Percentiles rank a stretch among this genome's conserved stretches.
These are phyloP conservation scores for Cuniculus paca DNA, from an alignment of 2,797 vertebrate genomes.

Conservation along the genomic window DNA sequence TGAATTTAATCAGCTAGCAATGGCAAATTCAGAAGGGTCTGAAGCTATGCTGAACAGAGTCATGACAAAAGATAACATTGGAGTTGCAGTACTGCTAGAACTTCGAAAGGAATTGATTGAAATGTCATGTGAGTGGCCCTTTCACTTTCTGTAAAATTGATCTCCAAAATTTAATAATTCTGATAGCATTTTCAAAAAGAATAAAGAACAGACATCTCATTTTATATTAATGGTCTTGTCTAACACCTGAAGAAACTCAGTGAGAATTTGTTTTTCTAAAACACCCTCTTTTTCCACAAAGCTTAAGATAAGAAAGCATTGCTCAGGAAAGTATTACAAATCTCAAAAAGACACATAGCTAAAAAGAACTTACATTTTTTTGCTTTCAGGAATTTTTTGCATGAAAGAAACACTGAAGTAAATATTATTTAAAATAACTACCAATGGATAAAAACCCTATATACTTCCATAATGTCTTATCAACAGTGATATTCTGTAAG, in stretches of 20 bases:
- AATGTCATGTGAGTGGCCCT: constrained; percentile 93
- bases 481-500: constrained; percentile 27
- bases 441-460: constrained; percentile 24
- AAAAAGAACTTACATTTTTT: not conserved
- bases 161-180: constrained; percentile 46
- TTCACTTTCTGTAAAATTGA: constrained; percentile 62
- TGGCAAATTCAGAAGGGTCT: constrained; percentile 99
- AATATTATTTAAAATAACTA: constrained; percentile 64
- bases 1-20: constrained; percentile 99
- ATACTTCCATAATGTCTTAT: not conserved
- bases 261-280: constrained; percentile 72
- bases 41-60: constrained; percentile 99
- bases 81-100: constrained; percentile 96
- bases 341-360: constrained; percentile 37
- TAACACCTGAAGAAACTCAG: constrained; percentile 78
- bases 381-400: constrained; percentile 36
- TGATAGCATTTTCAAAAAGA: constrained; percentile 24
- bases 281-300: constrained; percentile 19
- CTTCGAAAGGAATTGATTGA: constrained; percentile 97
- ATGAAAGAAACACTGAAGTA: constrained; percentile 48
- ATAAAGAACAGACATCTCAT: constrained; percentile 11
- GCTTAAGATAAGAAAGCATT: constrained; percentile 50
- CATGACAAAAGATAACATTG: constrained; percentile 99
- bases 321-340: constrained; percentile 42
- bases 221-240: constrained; percentile 51